Evolutionary conservation across 2,797 vertebrate species (phyloP).

Genomic region (Cossypha heuglini): DNA sequence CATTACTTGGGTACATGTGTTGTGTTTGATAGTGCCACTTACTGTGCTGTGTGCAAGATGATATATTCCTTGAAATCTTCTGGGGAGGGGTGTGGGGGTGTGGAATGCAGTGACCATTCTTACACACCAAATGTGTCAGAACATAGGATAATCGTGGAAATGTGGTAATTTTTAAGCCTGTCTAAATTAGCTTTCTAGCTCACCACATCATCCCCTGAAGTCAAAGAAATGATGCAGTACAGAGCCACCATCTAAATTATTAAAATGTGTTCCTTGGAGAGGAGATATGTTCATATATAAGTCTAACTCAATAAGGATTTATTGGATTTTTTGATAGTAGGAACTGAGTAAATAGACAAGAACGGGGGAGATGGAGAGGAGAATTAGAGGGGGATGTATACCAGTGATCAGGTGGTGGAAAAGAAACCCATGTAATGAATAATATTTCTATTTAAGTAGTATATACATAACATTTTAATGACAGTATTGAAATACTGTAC

Average conservation of each 20-base stretch:
- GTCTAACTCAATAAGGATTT: conserved; percentile 13
- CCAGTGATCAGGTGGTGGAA: neutral
- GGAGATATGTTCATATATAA: neutral
- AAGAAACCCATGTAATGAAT: neutral
- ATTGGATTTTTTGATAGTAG: conserved; percentile 29
- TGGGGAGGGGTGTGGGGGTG: fast-evolving
- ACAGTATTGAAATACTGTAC: neutral
- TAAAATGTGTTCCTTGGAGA: conserved; percentile 41
- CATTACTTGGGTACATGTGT: neutral
- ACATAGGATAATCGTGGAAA: neutral
- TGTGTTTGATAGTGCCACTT: neutral
- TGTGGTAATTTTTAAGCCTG: neutral
- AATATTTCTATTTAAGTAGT: neutral
- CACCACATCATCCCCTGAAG: neutral
- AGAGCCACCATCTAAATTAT: conserved; percentile 36
- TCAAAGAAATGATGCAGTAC: conserved; percentile 17
- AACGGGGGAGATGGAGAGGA: fast-evolving
- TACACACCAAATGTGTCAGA: neutral
- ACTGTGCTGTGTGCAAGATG: neutral
- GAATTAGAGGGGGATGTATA: neutral
- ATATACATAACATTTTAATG: neutral
- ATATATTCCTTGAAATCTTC: neutral
- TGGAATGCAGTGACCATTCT: neutral
- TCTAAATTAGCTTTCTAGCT: conserved; percentile 1
- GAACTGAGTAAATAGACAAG: conserved; percentile 17